A percentile compares a stretch with the other conserved stretches of the same genome.
phyloP scores from a whole-genome alignment of 35 echinoderm and acorn worm species.

The Anneissia japonica region DNA sequence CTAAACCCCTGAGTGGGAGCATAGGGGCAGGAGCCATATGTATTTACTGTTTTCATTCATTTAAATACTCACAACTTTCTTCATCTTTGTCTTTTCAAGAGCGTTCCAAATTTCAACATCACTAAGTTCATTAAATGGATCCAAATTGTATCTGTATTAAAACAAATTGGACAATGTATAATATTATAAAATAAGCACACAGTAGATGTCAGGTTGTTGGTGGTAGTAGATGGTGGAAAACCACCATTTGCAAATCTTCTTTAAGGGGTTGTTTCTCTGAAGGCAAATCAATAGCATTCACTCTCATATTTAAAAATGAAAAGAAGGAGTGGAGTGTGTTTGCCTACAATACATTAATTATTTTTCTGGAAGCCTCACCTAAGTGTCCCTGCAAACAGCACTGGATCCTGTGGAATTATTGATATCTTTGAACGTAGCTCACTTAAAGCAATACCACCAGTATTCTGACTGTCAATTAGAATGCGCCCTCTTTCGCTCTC shows the following conservation, averaged over 20 bases:
- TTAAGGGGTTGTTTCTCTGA: too few species aligned
- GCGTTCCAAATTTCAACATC: slow-evolving; percentile 84
- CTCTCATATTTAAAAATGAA: too few species aligned
- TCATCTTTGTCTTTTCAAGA: slow-evolving; percentile 91
- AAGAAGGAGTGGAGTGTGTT: too few species aligned
- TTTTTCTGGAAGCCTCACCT: slow-evolving; percentile 2
- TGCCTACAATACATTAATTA: too few species aligned
- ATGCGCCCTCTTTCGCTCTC: neutral
- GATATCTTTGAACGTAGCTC: slow-evolving; percentile 4
- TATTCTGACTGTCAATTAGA: neutral
- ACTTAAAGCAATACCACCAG: neutral
- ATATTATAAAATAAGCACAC: too few species aligned
- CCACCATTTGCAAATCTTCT: too few species aligned
- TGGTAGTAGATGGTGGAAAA: too few species aligned
- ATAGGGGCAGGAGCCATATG: too few species aligned
- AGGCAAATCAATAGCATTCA: too few species aligned
- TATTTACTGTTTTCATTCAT: neutral
- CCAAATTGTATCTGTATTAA: slow-evolving; percentile 78
- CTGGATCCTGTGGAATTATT: slow-evolving; percentile 15
- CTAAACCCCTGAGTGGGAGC: neutral
- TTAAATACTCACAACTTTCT: slow-evolving; percentile 44
- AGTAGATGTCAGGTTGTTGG: too few species aligned
- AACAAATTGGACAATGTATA: neutral
- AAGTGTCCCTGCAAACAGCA: neutral
- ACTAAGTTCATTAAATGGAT: slow-evolving; percentile 65